Percentiles rank a stretch among this genome's conserved stretches.
phyloP scores from a whole-genome alignment of 2,113 vertebrate species.

The Anhinga anhinga region DNA sequence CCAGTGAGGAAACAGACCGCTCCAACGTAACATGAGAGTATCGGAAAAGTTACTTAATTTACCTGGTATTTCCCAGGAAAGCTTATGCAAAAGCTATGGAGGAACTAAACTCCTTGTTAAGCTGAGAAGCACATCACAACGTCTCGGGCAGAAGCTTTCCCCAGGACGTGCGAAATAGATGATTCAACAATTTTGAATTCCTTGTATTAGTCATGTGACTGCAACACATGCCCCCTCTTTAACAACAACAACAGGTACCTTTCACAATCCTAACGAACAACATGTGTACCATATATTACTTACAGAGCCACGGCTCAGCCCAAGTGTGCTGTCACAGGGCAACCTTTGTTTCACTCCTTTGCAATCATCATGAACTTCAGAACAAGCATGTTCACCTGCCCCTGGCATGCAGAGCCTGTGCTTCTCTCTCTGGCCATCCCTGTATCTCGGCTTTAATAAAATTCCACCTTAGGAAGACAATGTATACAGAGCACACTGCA shows the following conservation, averaged over 20 bases:
- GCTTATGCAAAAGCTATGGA: not conserved
- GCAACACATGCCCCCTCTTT: not conserved
- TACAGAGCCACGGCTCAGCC: not conserved
- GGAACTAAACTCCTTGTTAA: not conserved
- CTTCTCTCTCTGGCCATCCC: not conserved
- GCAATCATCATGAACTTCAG: not conserved
- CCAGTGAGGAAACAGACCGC: not conserved
- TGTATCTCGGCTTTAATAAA: not conserved
- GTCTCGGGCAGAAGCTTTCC: not conserved
- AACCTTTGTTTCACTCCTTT: not conserved
- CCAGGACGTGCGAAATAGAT: slow-evolving; percentile 2
- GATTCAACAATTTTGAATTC: slow-evolving; percentile 39
- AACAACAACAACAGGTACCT: slow-evolving; percentile 34
- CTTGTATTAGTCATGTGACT: slow-evolving; percentile 18
- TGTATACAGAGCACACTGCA: fast-evolving
- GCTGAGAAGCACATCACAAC: not conserved
- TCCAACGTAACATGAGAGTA: not conserved
- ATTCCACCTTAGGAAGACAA: not conserved
- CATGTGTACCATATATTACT: not conserved
- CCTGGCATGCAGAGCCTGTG: not conserved
- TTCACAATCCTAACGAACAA: slow-evolving; percentile 1
- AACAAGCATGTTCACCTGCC: not conserved
- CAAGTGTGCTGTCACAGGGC: not conserved
- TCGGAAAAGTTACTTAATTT: not conserved
- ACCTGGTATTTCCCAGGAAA: not conserved